These are phyloP conservation scores for Chrysogorgia sp. DNA, from an alignment of 92 coral and sea anemone species.

Conservation along the genomic window DNA sequence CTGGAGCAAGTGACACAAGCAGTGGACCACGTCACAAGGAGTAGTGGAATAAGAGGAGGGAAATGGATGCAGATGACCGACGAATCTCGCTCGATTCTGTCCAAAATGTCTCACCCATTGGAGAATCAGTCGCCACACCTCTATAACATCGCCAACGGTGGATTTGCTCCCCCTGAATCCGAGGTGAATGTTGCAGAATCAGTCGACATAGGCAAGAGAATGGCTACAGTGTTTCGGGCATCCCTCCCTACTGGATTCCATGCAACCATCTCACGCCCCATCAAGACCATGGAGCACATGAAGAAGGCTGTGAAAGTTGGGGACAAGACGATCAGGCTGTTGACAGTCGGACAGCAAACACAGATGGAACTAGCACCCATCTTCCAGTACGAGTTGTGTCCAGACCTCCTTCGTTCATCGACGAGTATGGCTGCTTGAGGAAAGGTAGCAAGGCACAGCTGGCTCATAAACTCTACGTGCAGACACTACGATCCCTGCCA, in stretches of 20 bases:
- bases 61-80: slow-evolving; percentile 19
- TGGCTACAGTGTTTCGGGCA: slow-evolving; percentile 3
- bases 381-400: slow-evolving; percentile 21
- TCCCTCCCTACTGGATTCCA: slow-evolving; percentile 3
- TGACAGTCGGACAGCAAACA: slow-evolving; percentile 12
- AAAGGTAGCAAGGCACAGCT: slow-evolving; percentile 51
- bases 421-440: slow-evolving; percentile 32
- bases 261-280: not conserved
- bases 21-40: slow-evolving; percentile 16
- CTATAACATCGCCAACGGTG: slow-evolving; percentile 9
- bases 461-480: slow-evolving; percentile 19
- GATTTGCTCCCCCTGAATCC: slow-evolving; percentile 18
- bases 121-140: slow-evolving; percentile 12
- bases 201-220: slow-evolving; percentile 3
- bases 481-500: not conserved
- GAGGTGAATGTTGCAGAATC: slow-evolving; percentile 19
- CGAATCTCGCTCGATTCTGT: slow-evolving; percentile 7
- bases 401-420: slow-evolving; percentile 26
- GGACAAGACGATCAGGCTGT: slow-evolving; percentile 4
- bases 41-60: slow-evolving; percentile 10
- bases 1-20: slow-evolving; percentile 16
- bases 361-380: slow-evolving; percentile 7
- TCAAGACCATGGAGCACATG: slow-evolving; percentile 4
- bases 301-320: slow-evolving; percentile 20
- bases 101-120: slow-evolving; percentile 2